Conservation (phyloP, 2,113 vertebrate genomes). For the Nesogale talazaci region DNA sequence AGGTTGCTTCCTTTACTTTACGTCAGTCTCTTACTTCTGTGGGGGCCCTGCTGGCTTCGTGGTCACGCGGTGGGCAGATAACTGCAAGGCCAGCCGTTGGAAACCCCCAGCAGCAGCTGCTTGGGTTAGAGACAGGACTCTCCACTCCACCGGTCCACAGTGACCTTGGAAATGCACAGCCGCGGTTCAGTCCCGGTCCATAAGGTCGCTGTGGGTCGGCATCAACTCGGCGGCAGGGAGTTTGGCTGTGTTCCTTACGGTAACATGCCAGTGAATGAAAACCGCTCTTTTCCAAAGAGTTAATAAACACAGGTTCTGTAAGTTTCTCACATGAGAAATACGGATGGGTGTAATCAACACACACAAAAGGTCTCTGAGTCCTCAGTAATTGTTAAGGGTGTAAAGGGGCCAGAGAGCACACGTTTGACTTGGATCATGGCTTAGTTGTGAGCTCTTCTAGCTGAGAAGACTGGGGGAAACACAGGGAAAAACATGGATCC, state of each 20-base stretch:
- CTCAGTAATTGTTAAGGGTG: background rate
- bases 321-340: conserved; percentile 26
- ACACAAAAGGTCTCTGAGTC: conserved; percentile 18
- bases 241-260: too few relatives aligned
- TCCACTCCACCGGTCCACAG: too few relatives aligned
- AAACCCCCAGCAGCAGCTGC: too few relatives aligned
- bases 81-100: too few relatives aligned
- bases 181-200: too few relatives aligned
- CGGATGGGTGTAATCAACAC: background rate
- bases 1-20: background rate
- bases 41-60: too few relatives aligned
- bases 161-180: too few relatives aligned
- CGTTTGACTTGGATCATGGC: background rate
- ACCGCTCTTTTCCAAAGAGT: background rate
- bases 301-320: background rate
- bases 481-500: background rate
- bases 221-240: too few relatives aligned
- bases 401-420: background rate
- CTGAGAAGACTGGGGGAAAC: background rate
- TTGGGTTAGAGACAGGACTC: too few relatives aligned
- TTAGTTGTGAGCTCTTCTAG: background rate
- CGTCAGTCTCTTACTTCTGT: too few relatives aligned
- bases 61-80: too few relatives aligned
- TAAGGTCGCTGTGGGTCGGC: too few relatives aligned
- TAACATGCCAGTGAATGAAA: background rate